Evolutionary conservation across 2,888 invertebrate genomes (phyloP).

Genomic region (Dorcus hopei): DNA sequence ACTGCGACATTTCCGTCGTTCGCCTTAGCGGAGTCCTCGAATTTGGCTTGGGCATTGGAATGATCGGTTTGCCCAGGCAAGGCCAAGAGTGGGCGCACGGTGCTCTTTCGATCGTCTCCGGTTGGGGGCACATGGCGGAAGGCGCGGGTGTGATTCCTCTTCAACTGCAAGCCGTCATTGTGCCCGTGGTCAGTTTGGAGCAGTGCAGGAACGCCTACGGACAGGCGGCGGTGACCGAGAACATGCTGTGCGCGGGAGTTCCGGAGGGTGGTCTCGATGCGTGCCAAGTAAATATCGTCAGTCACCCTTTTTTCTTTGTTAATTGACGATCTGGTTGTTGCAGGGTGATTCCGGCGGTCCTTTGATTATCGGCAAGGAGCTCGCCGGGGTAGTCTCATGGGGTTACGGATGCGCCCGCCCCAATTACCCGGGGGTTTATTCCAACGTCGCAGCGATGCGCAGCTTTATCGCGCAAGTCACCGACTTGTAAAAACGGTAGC

Average conservation of each 20-base stretch:
- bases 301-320: not conserved
- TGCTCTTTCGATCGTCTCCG: slow-evolving; percentile 4
- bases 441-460: slow-evolving; percentile 7
- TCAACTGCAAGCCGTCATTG: slow-evolving; percentile 21
- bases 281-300: slow-evolving; percentile 26
- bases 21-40: slow-evolving; percentile 4
- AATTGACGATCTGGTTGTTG: not conserved
- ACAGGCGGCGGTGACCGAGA: slow-evolving; percentile 36
- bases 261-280: slow-evolving; percentile 30
- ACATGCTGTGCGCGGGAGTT: slow-evolving; percentile 56
- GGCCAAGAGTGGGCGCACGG: slow-evolving; percentile 4
- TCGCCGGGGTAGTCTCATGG: slow-evolving; percentile 18
- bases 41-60: slow-evolving; percentile 2
- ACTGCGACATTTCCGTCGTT: slow-evolving; percentile 21
- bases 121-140: slow-evolving; percentile 18
- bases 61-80: slow-evolving; percentile 7
- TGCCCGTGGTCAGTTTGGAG: slow-evolving; percentile 20
- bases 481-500: not conserved
- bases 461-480: not conserved
- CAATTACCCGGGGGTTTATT: slow-evolving; percentile 14
- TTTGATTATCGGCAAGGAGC: slow-evolving; percentile 8
- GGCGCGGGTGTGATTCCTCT: slow-evolving; percentile 10
- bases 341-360: slow-evolving; percentile 18
- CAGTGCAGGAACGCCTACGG: slow-evolving; percentile 19
- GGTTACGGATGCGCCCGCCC: slow-evolving; percentile 19